Conservation (phyloP, 2,888 invertebrate species). For the Nebria brevicollis region DNA sequence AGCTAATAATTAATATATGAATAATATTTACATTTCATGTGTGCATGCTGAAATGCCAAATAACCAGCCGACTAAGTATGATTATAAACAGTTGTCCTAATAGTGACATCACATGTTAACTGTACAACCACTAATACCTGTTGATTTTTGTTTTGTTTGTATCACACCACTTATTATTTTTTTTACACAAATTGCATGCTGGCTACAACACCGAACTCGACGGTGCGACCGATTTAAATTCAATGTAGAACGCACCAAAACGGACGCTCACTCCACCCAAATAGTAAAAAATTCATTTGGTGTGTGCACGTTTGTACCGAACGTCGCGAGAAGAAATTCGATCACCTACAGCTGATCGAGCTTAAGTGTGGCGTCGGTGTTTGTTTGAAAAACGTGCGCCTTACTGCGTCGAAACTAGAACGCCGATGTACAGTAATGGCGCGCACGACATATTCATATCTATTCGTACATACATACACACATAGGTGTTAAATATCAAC, state of each 20-base stretch:
- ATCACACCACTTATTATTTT: slow-evolving; percentile 29
- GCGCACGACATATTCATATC: not conserved
- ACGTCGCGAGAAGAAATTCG: slow-evolving; percentile 6
- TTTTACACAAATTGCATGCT: slow-evolving; percentile 19
- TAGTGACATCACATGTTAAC: slow-evolving; percentile 36
- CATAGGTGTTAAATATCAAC: not conserved
- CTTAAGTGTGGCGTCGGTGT: too few species aligned
- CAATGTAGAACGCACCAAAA: slow-evolving; percentile 4
- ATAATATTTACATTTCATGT: slow-evolving; percentile 40
- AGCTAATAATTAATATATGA: slow-evolving; percentile 36
- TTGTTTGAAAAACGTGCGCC: not conserved
- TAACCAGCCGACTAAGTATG: slow-evolving; percentile 31
- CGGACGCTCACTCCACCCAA: slow-evolving; percentile 2
- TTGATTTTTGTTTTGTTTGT: slow-evolving; percentile 46
- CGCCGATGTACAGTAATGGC: not conserved
- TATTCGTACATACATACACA: too few species aligned
- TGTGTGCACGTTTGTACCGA: not conserved
- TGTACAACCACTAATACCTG: slow-evolving; percentile 42
- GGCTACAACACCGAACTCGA: not conserved
- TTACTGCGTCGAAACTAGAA: slow-evolving; percentile 15
- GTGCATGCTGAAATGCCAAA: slow-evolving; percentile 43
- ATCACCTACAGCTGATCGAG: slow-evolving; percentile 28
- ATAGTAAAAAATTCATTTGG: slow-evolving; percentile 22
- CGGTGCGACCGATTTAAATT: not conserved
- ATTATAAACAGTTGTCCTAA: slow-evolving; percentile 33